Percentiles rank a stretch among this genome's conserved stretches.
These are phyloP conservation scores for Squalus acanthias DNA, from an alignment of 2,797 vertebrate species.

Conservation along the genomic window DNA sequence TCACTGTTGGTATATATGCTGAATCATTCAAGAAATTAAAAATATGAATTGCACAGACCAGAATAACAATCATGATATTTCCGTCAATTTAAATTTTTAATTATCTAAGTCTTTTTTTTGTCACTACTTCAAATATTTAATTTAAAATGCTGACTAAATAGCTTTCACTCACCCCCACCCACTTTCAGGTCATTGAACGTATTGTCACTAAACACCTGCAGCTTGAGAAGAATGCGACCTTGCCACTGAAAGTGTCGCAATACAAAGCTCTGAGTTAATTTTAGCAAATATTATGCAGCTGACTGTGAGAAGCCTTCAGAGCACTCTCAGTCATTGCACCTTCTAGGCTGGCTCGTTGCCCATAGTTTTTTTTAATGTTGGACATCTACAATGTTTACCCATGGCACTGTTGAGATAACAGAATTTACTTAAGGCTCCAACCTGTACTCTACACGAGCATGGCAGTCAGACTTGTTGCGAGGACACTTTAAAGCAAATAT, in stretches of 20 bases:
- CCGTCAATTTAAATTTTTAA: not conserved
- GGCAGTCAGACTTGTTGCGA: not conserved
- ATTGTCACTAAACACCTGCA: conserved; percentile 43
- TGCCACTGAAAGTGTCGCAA: conserved; percentile 42
- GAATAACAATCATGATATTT: not conserved
- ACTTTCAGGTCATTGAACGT: conserved; percentile 34
- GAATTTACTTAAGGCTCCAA: conserved; percentile 40
- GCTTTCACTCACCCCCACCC: not conserved
- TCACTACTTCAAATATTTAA: not conserved
- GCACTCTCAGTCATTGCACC: not conserved
- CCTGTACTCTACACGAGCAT: conserved; percentile 40
- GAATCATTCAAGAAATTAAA: not conserved
- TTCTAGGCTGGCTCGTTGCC: conserved; percentile 43
- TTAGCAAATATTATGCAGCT: conserved; percentile 42
- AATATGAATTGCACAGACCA: not conserved
- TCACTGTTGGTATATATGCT: not conserved
- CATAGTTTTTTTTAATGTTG: conserved; percentile 38
- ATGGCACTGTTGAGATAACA: conserved; percentile 39
- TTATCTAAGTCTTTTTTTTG: not conserved
- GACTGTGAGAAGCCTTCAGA: conserved; percentile 36
- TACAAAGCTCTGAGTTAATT: conserved; percentile 41
- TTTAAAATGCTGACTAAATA: not conserved
- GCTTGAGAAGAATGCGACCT: conserved; percentile 47
- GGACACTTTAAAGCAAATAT: conserved; percentile 34
- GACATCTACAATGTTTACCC: conserved; percentile 43